Conservation (phyloP, 1,140 invertebrate species). For the Zaprionus gabonicus region DNA sequence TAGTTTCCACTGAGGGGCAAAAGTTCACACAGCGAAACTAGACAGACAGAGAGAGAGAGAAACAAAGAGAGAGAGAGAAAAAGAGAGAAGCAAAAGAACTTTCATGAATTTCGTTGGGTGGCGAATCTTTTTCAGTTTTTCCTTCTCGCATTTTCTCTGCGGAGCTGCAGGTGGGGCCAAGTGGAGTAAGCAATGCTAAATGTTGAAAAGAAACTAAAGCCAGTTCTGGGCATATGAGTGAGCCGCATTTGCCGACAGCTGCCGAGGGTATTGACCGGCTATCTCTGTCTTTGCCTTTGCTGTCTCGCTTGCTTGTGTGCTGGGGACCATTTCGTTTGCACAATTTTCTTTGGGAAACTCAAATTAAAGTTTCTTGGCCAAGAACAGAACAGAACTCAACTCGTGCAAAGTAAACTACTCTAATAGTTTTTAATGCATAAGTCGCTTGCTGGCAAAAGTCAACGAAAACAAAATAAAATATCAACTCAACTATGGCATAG, state of each 20-base stretch:
- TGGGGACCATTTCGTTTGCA: conserved; percentile 14
- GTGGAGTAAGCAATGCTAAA: conserved; percentile 22
- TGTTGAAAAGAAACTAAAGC: conserved; percentile 62
- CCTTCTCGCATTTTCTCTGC: not conserved
- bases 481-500: conserved; percentile 20
- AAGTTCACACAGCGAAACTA: conserved; percentile 29
- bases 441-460: conserved; percentile 35
- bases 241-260: conserved; percentile 35
- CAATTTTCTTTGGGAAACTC: conserved; percentile 54
- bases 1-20: conserved; percentile 55
- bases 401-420: conserved; percentile 56
- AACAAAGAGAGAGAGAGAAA: conserved; percentile 19
- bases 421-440: conserved; percentile 70
- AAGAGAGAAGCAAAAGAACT: conserved; percentile 38
- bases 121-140: conserved; percentile 22
- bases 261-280: conserved; percentile 20
- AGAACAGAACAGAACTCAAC: conserved; percentile 35
- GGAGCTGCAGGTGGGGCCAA: conserved; percentile 45
- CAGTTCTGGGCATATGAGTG: conserved; percentile 38
- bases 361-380: conserved; percentile 69
- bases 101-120: conserved; percentile 26
- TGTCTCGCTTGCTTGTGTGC: not conserved
- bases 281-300: not conserved
- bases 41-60: conserved; percentile 3
- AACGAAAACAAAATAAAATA: conserved; percentile 44